These are phyloP conservation scores for Drosophila mettleri DNA, from an alignment of 2,888 invertebrate species.

Conservation along the genomic window DNA sequence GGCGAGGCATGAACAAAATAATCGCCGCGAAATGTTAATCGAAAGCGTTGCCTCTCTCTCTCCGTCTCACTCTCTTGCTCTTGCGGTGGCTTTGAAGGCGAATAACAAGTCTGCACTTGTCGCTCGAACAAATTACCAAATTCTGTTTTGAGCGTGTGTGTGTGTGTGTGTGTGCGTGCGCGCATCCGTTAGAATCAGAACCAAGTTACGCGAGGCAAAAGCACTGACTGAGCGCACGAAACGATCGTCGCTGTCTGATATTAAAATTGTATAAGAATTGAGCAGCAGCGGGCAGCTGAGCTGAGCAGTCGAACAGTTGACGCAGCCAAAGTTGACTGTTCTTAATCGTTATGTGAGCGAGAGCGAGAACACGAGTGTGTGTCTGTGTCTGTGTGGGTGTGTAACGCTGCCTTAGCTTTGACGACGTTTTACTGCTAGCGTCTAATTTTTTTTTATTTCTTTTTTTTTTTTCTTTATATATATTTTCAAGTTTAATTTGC, in stretches of 20 bases:
- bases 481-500: slow-evolving; percentile 69
- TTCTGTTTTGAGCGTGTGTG: slow-evolving; percentile 4
- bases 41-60: slow-evolving; percentile 20
- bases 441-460: slow-evolving; percentile 47
- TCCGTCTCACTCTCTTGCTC: background rate
- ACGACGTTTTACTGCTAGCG: slow-evolving; percentile 29
- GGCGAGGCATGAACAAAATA: slow-evolving; percentile 23
- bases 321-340: slow-evolving; percentile 41
- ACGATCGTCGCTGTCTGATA: slow-evolving; percentile 53
- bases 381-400: slow-evolving; percentile 41
- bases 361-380: background rate
- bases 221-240: slow-evolving; percentile 47
- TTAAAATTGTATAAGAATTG: slow-evolving; percentile 58
- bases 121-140: slow-evolving; percentile 55
- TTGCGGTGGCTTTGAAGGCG: background rate
- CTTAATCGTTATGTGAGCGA: slow-evolving; percentile 30
- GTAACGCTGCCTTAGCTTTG: slow-evolving; percentile 36
- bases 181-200: slow-evolving; percentile 68
- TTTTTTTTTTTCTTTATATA: slow-evolving; percentile 36
- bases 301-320: slow-evolving; percentile 18
- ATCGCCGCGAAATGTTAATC: slow-evolving; percentile 35
- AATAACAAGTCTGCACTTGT: slow-evolving; percentile 41
- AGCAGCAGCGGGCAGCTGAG: slow-evolving; percentile 8
- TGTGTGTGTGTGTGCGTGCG: background rate
- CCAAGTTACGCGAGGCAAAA: slow-evolving; percentile 46